Evolutionary conservation across 2,113 vertebrate genomes (phyloP).

Genomic region (Blennius ocellaris): DNA sequence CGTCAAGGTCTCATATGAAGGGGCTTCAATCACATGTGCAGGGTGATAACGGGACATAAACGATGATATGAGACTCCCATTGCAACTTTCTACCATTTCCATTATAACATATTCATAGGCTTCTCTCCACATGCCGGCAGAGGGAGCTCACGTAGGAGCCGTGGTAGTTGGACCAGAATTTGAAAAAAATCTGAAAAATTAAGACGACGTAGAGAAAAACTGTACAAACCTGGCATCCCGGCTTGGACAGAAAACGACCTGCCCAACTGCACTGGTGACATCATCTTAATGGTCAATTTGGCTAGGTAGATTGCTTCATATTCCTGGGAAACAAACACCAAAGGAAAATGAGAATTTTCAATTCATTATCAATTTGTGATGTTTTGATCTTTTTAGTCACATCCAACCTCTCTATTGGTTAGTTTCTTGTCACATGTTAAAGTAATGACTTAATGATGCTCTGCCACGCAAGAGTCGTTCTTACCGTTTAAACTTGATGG

Average conservation of each 20-base stretch:
- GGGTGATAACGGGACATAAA: no score
- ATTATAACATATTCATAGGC: no score
- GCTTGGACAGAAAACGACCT: constrained; percentile 90
- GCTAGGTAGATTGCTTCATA: constrained; percentile 99
- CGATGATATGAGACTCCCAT: no score
- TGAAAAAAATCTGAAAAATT: no score
- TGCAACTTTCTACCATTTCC: no score
- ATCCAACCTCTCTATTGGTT: not conserved
- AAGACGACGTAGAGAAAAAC: no score
- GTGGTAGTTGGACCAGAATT: no score
- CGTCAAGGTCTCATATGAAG: no score
- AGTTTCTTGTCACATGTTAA: not conserved
- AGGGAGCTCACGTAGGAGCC: no score
- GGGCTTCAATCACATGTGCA: no score
- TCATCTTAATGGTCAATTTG: constrained; percentile 98
- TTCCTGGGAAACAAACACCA: constrained; percentile 83
- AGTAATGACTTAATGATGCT: not conserved
- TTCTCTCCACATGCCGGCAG: no score
- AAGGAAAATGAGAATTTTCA: not conserved
- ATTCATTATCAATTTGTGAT: no score
- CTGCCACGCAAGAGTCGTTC: not conserved
- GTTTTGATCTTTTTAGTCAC: not conserved
- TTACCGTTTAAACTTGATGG: not conserved
- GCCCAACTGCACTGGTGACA: constrained; percentile 95
- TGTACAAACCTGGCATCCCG: constrained; percentile 80